Evolutionary conservation across 2,797 vertebrate species (phyloP), one percentile per base, ranked within the genome.

Genomic region (Lateolabrax maculatus): DNA sequence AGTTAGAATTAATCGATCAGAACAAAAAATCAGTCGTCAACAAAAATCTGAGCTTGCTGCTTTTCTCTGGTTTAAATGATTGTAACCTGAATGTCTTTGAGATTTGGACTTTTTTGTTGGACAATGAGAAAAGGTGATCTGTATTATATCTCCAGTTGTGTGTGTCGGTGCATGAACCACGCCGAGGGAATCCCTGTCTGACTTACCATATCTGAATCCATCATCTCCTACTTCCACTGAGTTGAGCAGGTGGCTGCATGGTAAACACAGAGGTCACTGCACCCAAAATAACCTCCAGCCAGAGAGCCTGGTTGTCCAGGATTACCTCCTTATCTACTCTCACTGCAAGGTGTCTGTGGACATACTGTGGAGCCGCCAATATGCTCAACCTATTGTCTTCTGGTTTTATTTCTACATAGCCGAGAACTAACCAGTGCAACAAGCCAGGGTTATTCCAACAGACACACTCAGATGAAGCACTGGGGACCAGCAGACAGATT

Each of bases 401-500:
- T 27, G 23, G 5, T 12, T 55, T 27, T n/a, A 29, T 29, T 15
- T 56, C 36, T 15, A 36, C 13, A 55, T 4, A 15, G 11, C 37
- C 13, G 43, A 62, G 5, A 58, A 43, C 16, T 2, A 41, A 41
- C 41, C 4, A 1, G 46, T 48, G 16, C 44, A 57, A 18, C 21
- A 25, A 25, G 49, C 8, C 48, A 52, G 15, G 25, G 44, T 58
- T 53, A 65, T n/a, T 58, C 23, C 16, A 39, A 60, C 23, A 75
- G 23, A 70, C 37, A 68, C 49, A 43, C 62, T 53, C 23, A 27
- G 34, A 48, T 4, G 39, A 67, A 36, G 64, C 71, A 57, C 25
- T 44, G 5, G 79, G 73, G 61, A 58, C 77, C 56, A 43, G 71
- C 53, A 63, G 68, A 27, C 65, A 51, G 71, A 79, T 84, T 79